phyloP scores from a whole-genome alignment of 2,888 invertebrate species.

The Byasa hedistus region DNA sequence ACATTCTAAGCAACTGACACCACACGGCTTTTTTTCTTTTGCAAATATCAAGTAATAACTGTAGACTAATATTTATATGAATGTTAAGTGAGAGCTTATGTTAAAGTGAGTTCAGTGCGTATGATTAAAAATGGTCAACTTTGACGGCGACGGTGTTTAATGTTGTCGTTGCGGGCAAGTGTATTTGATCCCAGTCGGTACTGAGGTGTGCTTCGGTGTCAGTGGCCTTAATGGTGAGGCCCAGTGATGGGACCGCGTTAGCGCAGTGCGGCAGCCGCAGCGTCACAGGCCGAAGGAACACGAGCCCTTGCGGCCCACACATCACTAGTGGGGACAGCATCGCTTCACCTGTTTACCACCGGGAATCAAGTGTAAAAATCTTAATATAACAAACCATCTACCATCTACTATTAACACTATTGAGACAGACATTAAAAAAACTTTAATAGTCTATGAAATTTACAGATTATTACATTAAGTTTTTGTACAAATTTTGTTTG shows the following conservation, averaged over 20 bases:
- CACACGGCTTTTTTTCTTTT: background rate
- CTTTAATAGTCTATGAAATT: background rate
- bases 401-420: too few species aligned
- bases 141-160: conserved; percentile 93
- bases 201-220: conserved; percentile 91
- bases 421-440: background rate
- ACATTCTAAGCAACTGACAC: conserved; percentile 19
- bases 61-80: too few species aligned
- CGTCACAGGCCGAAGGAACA: conserved; percentile 93
- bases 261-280: conserved; percentile 93
- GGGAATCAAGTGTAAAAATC: background rate
- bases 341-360: conserved; percentile 85
- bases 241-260: conserved; percentile 87
- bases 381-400: background rate
- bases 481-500: too few species aligned
- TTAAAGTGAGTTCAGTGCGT: background rate
- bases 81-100: too few species aligned
- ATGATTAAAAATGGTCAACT: conserved; percentile 90
- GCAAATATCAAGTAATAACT: background rate
- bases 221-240: conserved; percentile 88
- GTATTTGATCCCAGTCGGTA: conserved; percentile 92
- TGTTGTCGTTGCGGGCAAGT: conserved; percentile 89
- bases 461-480: too few species aligned
- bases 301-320: conserved; percentile 96
- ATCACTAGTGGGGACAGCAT: conserved; percentile 96